Evolutionary conservation across 1,140 invertebrate genomes (phyloP).

Genomic region (Mactra quadrangularis): DNA sequence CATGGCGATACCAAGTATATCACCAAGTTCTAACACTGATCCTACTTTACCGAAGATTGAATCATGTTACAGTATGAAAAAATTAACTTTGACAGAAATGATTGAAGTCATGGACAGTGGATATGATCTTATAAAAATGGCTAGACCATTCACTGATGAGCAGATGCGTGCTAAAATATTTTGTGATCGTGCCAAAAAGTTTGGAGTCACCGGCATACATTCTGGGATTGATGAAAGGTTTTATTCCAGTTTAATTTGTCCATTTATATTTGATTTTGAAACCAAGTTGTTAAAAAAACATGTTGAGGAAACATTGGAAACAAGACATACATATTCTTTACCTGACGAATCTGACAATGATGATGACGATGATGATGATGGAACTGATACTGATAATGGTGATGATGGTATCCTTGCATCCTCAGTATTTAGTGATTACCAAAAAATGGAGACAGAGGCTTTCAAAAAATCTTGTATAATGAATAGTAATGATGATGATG

Average conservation of each 20-base stretch:
- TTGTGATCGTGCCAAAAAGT: background rate
- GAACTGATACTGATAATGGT: background rate
- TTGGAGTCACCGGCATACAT: slow-evolving; percentile 4
- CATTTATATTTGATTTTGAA: slow-evolving; percentile 11
- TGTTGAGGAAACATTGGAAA: background rate
- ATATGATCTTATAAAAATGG: background rate
- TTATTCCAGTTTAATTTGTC: slow-evolving; percentile 2
- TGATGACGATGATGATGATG: background rate
- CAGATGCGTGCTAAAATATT: background rate
- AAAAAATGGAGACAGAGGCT: too few relatives aligned
- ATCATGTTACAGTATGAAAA: slow-evolving; percentile 29
- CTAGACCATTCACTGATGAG: background rate
- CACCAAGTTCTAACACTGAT: background rate
- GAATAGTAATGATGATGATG: too few relatives aligned
- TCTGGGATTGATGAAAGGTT: background rate
- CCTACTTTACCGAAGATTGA: slow-evolving; percentile 5
- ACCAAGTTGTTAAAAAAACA: background rate
- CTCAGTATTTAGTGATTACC: too few relatives aligned
- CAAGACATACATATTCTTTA: background rate
- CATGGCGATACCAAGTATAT: background rate
- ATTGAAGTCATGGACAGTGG: slow-evolving; percentile 12
- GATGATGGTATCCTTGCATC: too few relatives aligned
- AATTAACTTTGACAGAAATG: slow-evolving; percentile 13
- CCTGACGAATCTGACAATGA: background rate
- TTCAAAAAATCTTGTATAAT: too few relatives aligned